Evolutionary conservation across 2,888 invertebrate species (phyloP), one percentile per base, ranked within the genome.

Genomic region (Ochlodes sylvanus): DNA sequence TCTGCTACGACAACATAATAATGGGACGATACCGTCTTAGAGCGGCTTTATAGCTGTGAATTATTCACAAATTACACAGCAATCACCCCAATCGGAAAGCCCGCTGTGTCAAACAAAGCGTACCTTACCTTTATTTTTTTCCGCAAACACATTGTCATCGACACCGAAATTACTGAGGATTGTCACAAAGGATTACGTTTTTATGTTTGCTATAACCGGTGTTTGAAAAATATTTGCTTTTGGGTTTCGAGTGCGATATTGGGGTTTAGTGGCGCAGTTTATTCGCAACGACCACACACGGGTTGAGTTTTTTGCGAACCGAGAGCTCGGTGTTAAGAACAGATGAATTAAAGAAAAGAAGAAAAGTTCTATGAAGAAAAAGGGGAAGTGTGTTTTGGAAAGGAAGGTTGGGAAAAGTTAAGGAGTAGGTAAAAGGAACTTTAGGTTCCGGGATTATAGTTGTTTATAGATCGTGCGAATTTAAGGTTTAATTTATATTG

Each of bases 201-300:
- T 65, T 65, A 56, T 63, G 50, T 87, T 85, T 84, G 80, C 83
- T 77, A 77, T 82, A 76, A 79, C 78, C 88, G 86, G 88, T 92
- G 91, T 92, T 92, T 93, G 92, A 90, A 89, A 90, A 92, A 92
- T 92, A 90, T 92, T 92, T 92, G 89, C 88, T 88, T 81, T 84
- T 77, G 76, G 70, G 75, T 84, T 82, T 91, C 80, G 86, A 92
- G 92, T 90, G 88, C 80, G 81, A 88, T 88, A 86, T 87, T 74
- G 77, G 81, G 80, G 78, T 85, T 85, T 86, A 83, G 83, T 81
- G 78, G 81, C 76, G 76, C 73, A 76, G 79, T 83, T 86, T 86
- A 86, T 88, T 85, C 84, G 85, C 85, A 76, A 72, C 78, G 85
- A 89, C 89, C 89, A 89, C 90, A 89, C 89, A 84, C 87, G 80